Conservation (phyloP, 2,888 invertebrate genomes). For the Tineola bisselliella region DNA sequence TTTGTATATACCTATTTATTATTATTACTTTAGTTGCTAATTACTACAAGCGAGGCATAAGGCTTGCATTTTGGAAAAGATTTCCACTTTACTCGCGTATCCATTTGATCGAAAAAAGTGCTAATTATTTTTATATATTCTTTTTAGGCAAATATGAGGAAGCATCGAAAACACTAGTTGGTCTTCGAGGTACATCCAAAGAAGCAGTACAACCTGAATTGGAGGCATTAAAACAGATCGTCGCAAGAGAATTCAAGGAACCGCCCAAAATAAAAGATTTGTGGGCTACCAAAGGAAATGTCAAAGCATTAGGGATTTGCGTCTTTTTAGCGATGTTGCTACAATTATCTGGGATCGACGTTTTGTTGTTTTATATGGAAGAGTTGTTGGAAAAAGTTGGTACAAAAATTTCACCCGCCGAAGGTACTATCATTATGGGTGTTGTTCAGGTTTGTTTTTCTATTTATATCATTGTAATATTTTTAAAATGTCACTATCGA, state of each 20-base stretch:
- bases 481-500: too few species aligned
- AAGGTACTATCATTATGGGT: slow-evolving; percentile 78
- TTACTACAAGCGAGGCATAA: too few species aligned
- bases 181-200: slow-evolving; percentile 70
- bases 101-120: too few species aligned
- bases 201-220: slow-evolving; percentile 72
- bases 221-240: slow-evolving; percentile 43
- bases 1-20: too few species aligned
- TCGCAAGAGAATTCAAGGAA: slow-evolving; percentile 45
- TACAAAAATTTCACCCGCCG: slow-evolving; percentile 68
- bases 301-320: slow-evolving; percentile 78
- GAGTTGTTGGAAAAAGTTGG: slow-evolving; percentile 75
- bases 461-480: background rate
- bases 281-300: slow-evolving; percentile 73
- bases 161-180: slow-evolving; percentile 72
- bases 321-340: slow-evolving; percentile 80
- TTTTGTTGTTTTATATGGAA: slow-evolving; percentile 80
- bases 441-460: slow-evolving; percentile 43
- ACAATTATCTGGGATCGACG: slow-evolving; percentile 84
- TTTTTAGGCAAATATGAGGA: slow-evolving; percentile 45
- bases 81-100: too few species aligned
- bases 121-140: background rate
- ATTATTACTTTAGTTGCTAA: too few species aligned
- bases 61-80: too few species aligned
- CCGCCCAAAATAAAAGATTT: slow-evolving; percentile 65